These are phyloP conservation scores for Lacerta viridis DNA, from an alignment of 2,797 vertebrate species.

Conservation along the genomic window DNA sequence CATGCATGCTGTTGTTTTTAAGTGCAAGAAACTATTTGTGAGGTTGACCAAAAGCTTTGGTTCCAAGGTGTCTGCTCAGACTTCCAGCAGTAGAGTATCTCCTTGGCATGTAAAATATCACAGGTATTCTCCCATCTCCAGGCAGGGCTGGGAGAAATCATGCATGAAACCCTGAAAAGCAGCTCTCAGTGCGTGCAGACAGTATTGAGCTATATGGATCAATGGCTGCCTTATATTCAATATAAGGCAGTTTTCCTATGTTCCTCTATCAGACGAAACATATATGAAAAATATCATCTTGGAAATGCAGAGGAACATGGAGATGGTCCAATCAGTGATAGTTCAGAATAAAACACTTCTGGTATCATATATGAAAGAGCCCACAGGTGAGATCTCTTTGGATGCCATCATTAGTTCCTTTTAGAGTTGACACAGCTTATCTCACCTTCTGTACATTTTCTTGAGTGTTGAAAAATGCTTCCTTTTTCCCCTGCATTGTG, in stretches of 20 bases:
- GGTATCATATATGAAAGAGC: background rate
- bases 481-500: background rate
- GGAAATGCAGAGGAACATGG: background rate
- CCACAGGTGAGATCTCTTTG: background rate
- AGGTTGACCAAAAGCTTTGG: background rate
- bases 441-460: background rate
- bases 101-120: too few species aligned
- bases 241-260: too few species aligned
- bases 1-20: background rate
- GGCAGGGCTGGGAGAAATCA: too few species aligned
- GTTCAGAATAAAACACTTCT: background rate
- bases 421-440: background rate
- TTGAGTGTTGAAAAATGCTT: background rate
- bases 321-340: background rate
- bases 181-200: too few species aligned
- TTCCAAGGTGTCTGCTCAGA: slow-evolving; percentile 32
- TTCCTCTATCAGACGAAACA: slow-evolving; percentile 10
- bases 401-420: background rate
- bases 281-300: background rate
- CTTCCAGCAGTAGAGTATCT: background rate
- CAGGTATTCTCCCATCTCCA: too few species aligned
- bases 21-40: background rate
- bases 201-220: too few species aligned
- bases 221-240: too few species aligned
- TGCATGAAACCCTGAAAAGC: too few species aligned